These are phyloP conservation scores for Dasysyrphus tricinctus DNA, from an alignment of 2,888 invertebrate species.

Conservation along the genomic window DNA sequence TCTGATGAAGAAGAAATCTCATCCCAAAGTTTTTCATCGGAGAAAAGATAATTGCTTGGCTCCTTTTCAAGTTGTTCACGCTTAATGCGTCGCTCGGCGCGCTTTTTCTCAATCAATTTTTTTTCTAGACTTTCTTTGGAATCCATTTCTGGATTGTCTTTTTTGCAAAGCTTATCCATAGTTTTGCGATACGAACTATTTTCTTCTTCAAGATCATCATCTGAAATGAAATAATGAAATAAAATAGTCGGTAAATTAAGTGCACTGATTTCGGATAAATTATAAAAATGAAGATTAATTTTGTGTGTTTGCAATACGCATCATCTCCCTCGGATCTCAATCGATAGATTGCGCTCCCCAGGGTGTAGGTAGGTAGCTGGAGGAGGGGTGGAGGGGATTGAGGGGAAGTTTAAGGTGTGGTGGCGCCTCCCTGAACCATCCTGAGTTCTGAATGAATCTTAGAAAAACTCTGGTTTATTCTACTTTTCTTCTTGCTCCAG, in stretches of 20 bases:
- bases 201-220: constrained; percentile 76
- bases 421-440: no score
- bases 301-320: no score
- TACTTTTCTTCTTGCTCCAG: no score
- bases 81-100: constrained; percentile 75
- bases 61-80: constrained; percentile 76
- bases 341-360: no score
- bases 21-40: constrained; percentile 78
- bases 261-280: not conserved
- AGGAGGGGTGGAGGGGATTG: no score
- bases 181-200: constrained; percentile 74
- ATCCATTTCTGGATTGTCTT: constrained; percentile 33
- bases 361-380: no score
- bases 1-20: constrained; percentile 77
- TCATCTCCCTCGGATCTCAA: no score
- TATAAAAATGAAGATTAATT: no score
- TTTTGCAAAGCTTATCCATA: constrained; percentile 72
- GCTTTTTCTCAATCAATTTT: constrained; percentile 71
- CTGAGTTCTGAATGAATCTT: no score
- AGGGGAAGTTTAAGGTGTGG: no score
- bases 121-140: constrained; percentile 61
- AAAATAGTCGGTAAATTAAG: not conserved
- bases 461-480: no score
- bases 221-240: constrained; percentile 39
- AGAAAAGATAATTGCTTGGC: constrained; percentile 78